phyloP scores from a whole-genome alignment of 2,113 vertebrate species.

The Corapipo altera region DNA sequence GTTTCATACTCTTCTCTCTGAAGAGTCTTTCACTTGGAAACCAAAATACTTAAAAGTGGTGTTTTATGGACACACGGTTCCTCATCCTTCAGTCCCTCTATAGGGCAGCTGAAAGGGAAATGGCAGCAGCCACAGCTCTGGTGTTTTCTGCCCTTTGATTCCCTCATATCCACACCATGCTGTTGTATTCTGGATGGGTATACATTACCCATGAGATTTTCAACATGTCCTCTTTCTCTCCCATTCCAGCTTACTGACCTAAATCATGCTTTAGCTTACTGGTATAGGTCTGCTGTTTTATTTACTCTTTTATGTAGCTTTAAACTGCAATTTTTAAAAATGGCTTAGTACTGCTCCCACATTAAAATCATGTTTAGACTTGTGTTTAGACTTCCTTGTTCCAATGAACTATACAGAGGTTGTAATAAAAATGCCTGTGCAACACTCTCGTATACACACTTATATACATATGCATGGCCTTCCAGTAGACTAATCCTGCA shows the following conservation, averaged over 20 bases:
- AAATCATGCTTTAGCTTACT: neutral
- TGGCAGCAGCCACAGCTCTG: neutral
- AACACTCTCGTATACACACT: neutral
- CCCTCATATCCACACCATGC: neutral
- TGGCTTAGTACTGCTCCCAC: neutral
- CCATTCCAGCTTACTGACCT: neutral
- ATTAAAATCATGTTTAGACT: neutral
- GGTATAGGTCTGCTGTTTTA: neutral
- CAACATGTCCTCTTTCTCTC: neutral
- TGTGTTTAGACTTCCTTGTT: neutral
- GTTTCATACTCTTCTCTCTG: neutral
- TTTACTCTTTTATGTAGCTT: neutral
- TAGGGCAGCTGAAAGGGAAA: neutral
- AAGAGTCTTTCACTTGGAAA: neutral
- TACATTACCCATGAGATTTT: neutral
- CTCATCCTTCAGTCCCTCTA: neutral
- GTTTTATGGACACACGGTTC: fast-evolving
- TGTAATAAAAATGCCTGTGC: fast-evolving
- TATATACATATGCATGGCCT: neutral
- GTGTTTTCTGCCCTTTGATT: neutral
- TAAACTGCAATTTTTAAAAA: neutral
- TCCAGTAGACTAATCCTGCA: neutral
- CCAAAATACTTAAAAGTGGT: neutral
- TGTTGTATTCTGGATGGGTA: neutral
- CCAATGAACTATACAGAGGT: neutral